Evolutionary conservation across 92 coral and sea anemone genomes (phyloP), one percentile per base, ranked within the genome.

Genomic region (Ricordea florida): DNA sequence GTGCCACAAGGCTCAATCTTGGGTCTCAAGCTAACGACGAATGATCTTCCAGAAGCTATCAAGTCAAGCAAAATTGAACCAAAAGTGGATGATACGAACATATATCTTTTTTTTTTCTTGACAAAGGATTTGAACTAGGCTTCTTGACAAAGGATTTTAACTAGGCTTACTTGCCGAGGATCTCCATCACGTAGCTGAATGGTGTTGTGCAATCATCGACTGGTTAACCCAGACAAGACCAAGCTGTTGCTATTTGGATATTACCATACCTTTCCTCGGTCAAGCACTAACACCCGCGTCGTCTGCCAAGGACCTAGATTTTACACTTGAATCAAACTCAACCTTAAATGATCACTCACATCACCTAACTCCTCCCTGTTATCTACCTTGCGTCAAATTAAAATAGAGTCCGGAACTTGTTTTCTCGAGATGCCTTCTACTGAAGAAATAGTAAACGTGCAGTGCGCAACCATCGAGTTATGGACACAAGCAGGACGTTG

Each of bases 281-380:
- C 74, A 46, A n/a, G n/a, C n/a, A n/a, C n/a, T 66, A 21, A 28
- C 36, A 42, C 74, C 58, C 0, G 74, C 27, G 22, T 23, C 74
- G 17, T 66, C 74, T 14, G 50, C 36, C 16, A 66, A 66, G 21
- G 73, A 66, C 49, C 28, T 66, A 35, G 34, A 40, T 21, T 21
- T 66, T 25, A 20, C 45, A 66, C 58, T 66, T 11, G 59, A 66
- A 56, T 45, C 58, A 3, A 23, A 44, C 35, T 20, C 45, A 5
- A 43, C 74, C 15, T 66, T 40, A 66, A 66, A 16, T 33, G 28
- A 29, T 57, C 22, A 42, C 20, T 66, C 27, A 32, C 22, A 13
- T 17, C 21, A 14, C 0, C 20, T 4, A 43, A 16, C n/a, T 43
- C 49, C n/a, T 3, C 49, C n/a, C 9, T 43, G 49, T 22, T 43